Base-by-base conservation (phyloP, 2,797 vertebrate species). In the Rhodeus uyekii region DNA sequence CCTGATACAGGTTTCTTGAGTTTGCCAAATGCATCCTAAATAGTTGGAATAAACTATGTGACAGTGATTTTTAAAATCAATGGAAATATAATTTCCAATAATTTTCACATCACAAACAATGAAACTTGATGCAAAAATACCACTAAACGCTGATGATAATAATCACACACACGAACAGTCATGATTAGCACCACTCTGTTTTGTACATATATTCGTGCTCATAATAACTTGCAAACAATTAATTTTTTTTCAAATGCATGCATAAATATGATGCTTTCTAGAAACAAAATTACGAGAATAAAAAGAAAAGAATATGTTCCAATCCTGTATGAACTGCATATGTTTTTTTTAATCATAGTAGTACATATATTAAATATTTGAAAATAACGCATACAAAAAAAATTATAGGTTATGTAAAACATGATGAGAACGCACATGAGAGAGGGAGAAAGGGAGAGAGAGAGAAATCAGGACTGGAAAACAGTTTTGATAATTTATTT, bases 11-110 rank as follows among this genome's bases (percentile, higher is more conserved):
- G 86, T 87, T 86, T 90, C 77, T 55, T 87, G 84, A 88, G 77
- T 85, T 89, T 84, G 84, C 88, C 91, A 90, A 92, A 90, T 91
- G 87, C 84, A 87, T 77, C 64, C 81, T 76, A 60, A 81, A 50
- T 64, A 88, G 89, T 89, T 88, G 85, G 58, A 88, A 42, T 42
- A 42, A 80, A 86, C 48, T 63, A 65, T 50, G 24, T 55, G 80
- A 75, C 76, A 74, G 34, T 55, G 2, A 8, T 50, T 50, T 74
- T 61, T n/a, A 27, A 29, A 53, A 48, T 61, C 27, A 27, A 46
- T 61, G 39, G 46, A 61, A 80, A 46, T 12, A 34, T 18, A 19
- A 73, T 61, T 27, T 60, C 8, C 24, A 81, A 29, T 50, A 22
- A 73, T 71, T 16, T 60, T 60, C 53, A 60, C 22, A 71, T 71